These are phyloP conservation scores for Melanotaenia maccullochi DNA, from an alignment of 2,797 vertebrate genomes.

Conservation along the genomic window DNA sequence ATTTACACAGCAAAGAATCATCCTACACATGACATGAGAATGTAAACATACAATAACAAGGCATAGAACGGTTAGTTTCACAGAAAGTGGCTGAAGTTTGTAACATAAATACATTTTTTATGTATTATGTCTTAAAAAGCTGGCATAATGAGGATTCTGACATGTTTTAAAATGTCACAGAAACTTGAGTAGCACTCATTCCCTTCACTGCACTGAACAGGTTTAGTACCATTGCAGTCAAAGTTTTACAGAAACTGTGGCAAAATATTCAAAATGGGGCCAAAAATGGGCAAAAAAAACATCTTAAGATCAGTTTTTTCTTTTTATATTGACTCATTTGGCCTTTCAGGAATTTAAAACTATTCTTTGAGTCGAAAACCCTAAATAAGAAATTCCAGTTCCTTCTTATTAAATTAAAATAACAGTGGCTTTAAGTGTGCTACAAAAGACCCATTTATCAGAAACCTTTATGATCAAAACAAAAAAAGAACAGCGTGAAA, in stretches of 20 bases:
- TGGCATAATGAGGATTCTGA: slow-evolving; percentile 21
- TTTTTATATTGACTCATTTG: neutral
- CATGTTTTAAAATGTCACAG: slow-evolving; percentile 29
- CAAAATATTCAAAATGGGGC: neutral
- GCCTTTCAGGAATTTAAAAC: neutral
- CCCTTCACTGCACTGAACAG: slow-evolving; percentile 7
- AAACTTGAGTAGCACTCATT: slow-evolving; percentile 6
- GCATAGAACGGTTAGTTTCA: slow-evolving; percentile 41
- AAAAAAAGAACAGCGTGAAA: slow-evolving; percentile 32
- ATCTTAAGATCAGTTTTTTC: no score
- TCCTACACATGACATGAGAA: slow-evolving; percentile 15
- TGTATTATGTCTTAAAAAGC: neutral
- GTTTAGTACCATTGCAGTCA: slow-evolving; percentile 44
- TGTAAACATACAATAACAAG: slow-evolving; percentile 26
- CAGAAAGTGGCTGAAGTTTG: slow-evolving; percentile 27
- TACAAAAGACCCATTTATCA: neutral
- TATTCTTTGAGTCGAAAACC: neutral
- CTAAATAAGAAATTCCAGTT: slow-evolving; percentile 16
- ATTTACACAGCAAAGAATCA: slow-evolving; percentile 28
- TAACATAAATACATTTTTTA: slow-evolving; percentile 54
- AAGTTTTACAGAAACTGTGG: slow-evolving; percentile 8
- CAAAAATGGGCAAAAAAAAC: no score
- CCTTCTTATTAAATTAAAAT: slow-evolving; percentile 6
- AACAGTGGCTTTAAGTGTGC: neutral
- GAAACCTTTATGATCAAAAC: slow-evolving; percentile 1